phyloP scores from a whole-genome alignment of 2,797 vertebrate species.

The Natrix natrix region DNA sequence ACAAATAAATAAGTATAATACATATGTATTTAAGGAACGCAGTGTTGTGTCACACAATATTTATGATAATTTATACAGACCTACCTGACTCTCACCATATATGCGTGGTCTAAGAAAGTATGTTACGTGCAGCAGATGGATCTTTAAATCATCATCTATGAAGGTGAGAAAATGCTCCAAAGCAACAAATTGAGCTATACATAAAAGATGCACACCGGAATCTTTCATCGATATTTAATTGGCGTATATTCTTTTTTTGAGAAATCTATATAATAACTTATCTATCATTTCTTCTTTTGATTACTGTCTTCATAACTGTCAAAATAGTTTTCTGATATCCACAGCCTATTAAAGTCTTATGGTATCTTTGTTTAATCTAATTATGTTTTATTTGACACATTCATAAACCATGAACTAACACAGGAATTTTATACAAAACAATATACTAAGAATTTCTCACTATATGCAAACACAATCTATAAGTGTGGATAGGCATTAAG shows the following conservation, averaged over 20 bases:
- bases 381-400: background rate
- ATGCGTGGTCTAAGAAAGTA: background rate
- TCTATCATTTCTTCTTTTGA: slow-evolving; percentile 35
- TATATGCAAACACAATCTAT: background rate
- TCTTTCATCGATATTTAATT: background rate
- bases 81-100: background rate
- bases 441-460: background rate
- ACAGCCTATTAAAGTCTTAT: background rate
- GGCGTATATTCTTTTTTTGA: background rate
- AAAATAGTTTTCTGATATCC: slow-evolving; percentile 20
- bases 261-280: slow-evolving; percentile 3
- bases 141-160: background rate
- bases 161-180: background rate
- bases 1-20: background rate
- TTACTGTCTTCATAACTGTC: slow-evolving; percentile 10
- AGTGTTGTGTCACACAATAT: background rate
- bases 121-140: background rate
- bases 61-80: background rate
- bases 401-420: background rate
- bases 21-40: background rate
- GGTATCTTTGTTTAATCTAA: background rate
- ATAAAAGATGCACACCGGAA: background rate
- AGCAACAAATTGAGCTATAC: background rate
- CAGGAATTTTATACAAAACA: background rate
- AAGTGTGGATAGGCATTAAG: background rate